phyloP scores from a whole-genome alignment of 2,113 vertebrate genomes.

The Alethe castanea region DNA sequence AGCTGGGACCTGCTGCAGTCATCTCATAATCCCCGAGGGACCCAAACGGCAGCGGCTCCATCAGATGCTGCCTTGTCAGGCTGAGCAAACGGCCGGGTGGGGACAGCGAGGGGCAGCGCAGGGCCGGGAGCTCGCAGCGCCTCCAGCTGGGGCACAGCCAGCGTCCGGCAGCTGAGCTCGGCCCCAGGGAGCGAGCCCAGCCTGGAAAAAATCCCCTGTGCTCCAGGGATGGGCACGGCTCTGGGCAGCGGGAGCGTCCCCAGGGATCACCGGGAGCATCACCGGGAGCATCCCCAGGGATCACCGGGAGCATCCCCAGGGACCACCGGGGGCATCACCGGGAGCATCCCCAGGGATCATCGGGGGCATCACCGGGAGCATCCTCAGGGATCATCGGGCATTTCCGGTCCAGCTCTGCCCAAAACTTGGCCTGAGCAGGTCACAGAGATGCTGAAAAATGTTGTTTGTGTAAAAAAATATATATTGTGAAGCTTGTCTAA shows the following conservation, averaged over 20 bases:
- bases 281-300: neutral
- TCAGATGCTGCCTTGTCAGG: conserved; percentile 52
- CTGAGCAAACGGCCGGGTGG: neutral
- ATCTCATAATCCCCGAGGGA: conserved; percentile 28
- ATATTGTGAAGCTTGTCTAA: neutral
- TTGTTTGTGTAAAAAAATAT: neutral
- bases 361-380: neutral
- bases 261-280: neutral
- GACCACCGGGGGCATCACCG: no score
- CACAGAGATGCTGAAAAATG: neutral
- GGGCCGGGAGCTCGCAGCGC: neutral
- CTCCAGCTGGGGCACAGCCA: neutral
- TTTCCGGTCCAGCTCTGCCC: accelerated
- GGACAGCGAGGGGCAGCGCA: neutral
- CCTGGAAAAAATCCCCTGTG: accelerated
- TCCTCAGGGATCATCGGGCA: neutral
- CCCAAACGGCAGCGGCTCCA: conserved; percentile 39
- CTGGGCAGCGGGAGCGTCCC: neutral
- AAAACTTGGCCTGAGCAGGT: neutral
- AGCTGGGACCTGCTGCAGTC: conserved; percentile 48
- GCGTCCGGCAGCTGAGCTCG: neutral
- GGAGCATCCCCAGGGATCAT: neutral
- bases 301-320: neutral
- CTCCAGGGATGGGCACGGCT: accelerated
- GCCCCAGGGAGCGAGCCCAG: neutral